phyloP scores from a whole-genome alignment of 2,888 invertebrate species.

The Macaria liturata region DNA sequence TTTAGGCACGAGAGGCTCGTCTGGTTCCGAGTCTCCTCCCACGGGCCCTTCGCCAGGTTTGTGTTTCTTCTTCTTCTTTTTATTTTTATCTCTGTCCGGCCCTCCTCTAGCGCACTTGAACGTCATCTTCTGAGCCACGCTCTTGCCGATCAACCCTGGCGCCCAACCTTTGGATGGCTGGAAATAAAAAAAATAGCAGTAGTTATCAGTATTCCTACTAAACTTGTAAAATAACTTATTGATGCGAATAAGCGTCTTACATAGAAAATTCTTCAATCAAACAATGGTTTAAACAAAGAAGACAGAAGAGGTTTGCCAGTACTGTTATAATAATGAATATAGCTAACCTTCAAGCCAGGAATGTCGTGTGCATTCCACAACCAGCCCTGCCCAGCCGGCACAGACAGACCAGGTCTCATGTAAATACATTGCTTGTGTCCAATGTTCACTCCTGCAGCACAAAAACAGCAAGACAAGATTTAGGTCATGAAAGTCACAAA shows the following conservation, averaged over 20 bases:
- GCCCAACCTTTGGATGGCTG: slow-evolving; percentile 80
- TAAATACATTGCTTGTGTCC: slow-evolving; percentile 83
- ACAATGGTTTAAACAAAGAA: too few relatives aligned
- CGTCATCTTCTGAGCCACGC: slow-evolving; percentile 71
- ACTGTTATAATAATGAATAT: too few relatives aligned
- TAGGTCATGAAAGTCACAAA: neutral
- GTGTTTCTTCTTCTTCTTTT: slow-evolving; percentile 63
- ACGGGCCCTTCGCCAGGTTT: slow-evolving; percentile 44
- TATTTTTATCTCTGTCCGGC: slow-evolving; percentile 63
- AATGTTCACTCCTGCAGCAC: slow-evolving; percentile 64
- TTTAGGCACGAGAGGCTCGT: slow-evolving; percentile 79
- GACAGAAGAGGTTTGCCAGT: too few relatives aligned
- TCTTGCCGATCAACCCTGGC: slow-evolving; percentile 82
- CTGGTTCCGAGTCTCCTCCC: slow-evolving; percentile 71
- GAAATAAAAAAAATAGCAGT: slow-evolving; percentile 5
- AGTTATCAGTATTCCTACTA: neutral
- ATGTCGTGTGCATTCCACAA: slow-evolving; percentile 80
- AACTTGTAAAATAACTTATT: too few relatives aligned
- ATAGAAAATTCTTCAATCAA: too few relatives aligned
- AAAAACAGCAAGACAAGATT: neutral
- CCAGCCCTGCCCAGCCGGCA: slow-evolving; percentile 88
- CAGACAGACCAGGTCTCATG: slow-evolving; percentile 69
- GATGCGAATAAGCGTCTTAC: too few relatives aligned
- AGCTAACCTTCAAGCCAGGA: slow-evolving; percentile 64
- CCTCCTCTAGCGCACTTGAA: slow-evolving; percentile 69